Evolutionary conservation across 2,888 invertebrate species (phyloP).

Genomic region (Synergus gifuensis): DNA sequence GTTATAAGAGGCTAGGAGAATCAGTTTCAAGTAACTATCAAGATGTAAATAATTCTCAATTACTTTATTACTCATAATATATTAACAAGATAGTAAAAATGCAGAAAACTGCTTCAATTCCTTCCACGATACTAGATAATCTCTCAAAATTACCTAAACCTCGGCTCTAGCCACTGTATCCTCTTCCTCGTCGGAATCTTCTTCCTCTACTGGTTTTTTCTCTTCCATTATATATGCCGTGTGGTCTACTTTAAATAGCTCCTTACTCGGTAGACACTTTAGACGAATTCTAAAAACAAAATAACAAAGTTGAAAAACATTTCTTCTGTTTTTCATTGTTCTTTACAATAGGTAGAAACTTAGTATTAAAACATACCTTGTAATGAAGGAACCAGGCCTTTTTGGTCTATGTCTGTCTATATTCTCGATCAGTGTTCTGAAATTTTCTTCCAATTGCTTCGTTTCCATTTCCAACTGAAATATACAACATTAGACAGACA

Average conservation of each 20-base stretch:
- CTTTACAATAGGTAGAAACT: slow-evolving; percentile 45
- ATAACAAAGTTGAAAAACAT: neutral
- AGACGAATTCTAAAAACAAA: slow-evolving; percentile 80
- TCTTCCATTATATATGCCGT: slow-evolving; percentile 61
- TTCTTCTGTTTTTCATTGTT: neutral
- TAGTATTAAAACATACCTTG: slow-evolving; percentile 78
- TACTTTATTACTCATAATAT: slow-evolving; percentile 30
- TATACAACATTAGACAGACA: neutral
- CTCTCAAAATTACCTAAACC: slow-evolving; percentile 7
- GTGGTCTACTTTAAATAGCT: slow-evolving; percentile 84
- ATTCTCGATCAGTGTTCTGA: slow-evolving; percentile 83
- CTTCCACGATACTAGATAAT: neutral
- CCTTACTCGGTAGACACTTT: slow-evolving; percentile 83
- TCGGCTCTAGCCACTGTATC: slow-evolving; percentile 17
- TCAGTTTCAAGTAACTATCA: neutral
- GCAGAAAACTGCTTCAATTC: neutral
- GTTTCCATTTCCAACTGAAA: slow-evolving; percentile 87
- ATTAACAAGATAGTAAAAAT: slow-evolving; percentile 7
- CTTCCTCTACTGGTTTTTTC: slow-evolving; percentile 63
- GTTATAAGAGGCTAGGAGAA: neutral
- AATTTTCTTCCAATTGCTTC: slow-evolving; percentile 86
- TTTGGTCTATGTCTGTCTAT: slow-evolving; percentile 84
- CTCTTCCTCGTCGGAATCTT: slow-evolving; percentile 58
- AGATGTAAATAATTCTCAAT: neutral
- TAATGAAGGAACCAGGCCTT: slow-evolving; percentile 85